Conservation (phyloP, 2,113 vertebrate genomes). For the Psilopogon haemacephalus region DNA sequence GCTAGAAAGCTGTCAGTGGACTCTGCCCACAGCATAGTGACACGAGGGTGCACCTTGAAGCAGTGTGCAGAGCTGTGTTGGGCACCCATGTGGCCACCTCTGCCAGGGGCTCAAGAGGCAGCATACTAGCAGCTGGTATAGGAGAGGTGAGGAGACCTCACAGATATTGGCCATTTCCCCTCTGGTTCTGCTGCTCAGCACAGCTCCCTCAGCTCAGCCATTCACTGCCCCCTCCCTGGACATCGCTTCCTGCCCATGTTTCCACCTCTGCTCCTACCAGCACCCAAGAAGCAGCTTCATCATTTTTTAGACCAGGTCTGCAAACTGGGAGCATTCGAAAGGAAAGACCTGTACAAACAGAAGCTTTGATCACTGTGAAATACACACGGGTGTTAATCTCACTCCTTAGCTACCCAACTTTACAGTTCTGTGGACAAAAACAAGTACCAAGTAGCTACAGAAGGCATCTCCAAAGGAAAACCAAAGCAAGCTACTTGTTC, state of each 20-base stretch:
- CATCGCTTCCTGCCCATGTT: neutral
- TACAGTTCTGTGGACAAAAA: neutral
- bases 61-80: neutral
- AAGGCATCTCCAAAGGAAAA: neutral
- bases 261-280: neutral
- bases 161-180: neutral
- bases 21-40: neutral
- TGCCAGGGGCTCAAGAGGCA: neutral
- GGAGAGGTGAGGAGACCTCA: neutral
- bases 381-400: neutral
- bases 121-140: neutral
- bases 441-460: neutral
- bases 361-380: neutral
- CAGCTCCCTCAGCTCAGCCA: neutral
- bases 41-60: neutral
- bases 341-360: neutral
- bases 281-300: neutral
- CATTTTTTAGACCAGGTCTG: neutral
- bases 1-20: neutral
- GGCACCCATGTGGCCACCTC: neutral
- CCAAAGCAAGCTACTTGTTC: neutral
- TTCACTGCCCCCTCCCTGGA: neutral
- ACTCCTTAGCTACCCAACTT: neutral
- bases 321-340: neutral
- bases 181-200: neutral